Evolutionary conservation across 2,888 invertebrate species (phyloP).

Genomic region (Folsomia candida): DNA sequence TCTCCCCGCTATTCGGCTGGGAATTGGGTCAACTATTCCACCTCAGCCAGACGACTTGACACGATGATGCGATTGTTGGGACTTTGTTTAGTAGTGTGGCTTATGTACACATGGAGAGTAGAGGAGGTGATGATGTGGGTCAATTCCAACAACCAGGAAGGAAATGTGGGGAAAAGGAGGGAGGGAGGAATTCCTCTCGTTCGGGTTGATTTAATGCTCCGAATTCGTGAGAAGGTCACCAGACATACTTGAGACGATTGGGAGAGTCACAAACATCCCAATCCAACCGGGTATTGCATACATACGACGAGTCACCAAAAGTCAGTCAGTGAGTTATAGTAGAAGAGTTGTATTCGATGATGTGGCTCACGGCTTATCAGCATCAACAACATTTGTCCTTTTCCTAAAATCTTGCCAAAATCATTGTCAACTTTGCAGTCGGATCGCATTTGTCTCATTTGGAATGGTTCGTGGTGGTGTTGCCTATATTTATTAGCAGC

Average conservation of each 20-base stretch:
- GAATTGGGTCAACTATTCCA: slow-evolving; percentile 4
- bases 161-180: background rate
- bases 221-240: slow-evolving; percentile 5
- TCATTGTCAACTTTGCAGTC: no score
- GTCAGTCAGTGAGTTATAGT: no score
- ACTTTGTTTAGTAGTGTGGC: no score
- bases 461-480: no score
- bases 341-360: no score
- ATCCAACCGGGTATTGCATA: background rate
- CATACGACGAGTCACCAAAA: no score
- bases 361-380: background rate
- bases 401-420: background rate
- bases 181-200: background rate
- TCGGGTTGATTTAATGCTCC: background rate
- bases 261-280: background rate
- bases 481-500: no score
- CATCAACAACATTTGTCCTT: background rate
- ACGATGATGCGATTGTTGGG: no score
- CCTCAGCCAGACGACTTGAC: background rate
- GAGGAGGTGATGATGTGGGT: background rate
- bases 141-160: background rate
- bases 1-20: background rate
- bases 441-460: no score
- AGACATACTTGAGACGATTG: background rate
- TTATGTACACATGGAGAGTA: no score